These are phyloP conservation scores for Pygocentrus nattereri DNA, from an alignment of 2,797 vertebrate genomes.

Conservation along the genomic window DNA sequence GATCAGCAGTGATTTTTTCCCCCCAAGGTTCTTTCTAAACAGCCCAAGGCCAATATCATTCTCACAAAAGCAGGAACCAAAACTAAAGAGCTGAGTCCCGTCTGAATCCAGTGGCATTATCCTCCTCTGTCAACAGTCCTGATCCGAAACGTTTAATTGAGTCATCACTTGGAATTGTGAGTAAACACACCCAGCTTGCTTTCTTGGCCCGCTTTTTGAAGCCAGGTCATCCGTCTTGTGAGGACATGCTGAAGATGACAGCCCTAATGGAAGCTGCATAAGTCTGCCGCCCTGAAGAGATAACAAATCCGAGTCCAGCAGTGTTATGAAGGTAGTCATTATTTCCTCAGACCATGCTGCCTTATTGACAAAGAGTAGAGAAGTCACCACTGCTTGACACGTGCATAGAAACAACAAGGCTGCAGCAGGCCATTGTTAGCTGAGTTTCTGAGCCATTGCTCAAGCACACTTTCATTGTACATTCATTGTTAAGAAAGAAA, in stretches of 20 bases:
- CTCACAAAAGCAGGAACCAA: conserved; percentile 2
- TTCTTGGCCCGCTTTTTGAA: background rate
- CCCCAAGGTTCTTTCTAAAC: background rate
- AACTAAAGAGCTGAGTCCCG: conserved; percentile 5
- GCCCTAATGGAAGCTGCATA: conserved; percentile 9
- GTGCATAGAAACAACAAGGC: background rate
- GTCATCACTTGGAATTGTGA: conserved; percentile 42
- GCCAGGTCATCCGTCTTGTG: conserved; percentile 29
- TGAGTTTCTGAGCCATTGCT: background rate
- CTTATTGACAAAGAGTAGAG: conserved; percentile 15
- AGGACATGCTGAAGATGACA: conserved; percentile 3
- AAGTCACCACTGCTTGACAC: conserved; percentile 6
- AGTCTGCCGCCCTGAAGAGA: background rate
- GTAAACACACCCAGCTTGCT: conserved; percentile 31
- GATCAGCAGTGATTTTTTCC: background rate
- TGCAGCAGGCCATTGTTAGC: background rate
- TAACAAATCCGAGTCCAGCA: conserved; percentile 13
- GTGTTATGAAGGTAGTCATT: background rate
- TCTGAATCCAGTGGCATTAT: conserved; percentile 26
- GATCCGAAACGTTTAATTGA: conserved; percentile 9
- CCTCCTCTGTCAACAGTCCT: background rate
- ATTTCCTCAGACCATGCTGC: background rate
- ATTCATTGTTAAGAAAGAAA: conserved; percentile 12
- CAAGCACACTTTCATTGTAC: conserved; percentile 6
- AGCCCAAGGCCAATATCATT: background rate